These are phyloP conservation scores for Metalampra italica DNA, from an alignment of 2,888 invertebrate genomes.

Conservation along the genomic window DNA sequence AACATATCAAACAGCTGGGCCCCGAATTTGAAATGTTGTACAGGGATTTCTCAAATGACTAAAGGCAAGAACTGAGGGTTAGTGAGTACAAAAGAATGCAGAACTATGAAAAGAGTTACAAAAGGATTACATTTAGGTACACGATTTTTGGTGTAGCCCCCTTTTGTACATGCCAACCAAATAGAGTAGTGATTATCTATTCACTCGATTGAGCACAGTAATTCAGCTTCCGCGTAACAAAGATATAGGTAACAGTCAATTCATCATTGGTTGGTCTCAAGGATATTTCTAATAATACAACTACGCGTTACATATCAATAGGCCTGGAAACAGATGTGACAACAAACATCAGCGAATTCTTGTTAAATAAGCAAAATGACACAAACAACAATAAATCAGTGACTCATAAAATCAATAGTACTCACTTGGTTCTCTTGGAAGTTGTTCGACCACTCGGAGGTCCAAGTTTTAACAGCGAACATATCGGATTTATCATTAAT, in stretches of 20 bases:
- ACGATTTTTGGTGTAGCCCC: too few relatives aligned
- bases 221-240: background rate
- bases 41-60: too few relatives aligned
- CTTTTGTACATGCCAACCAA: too few relatives aligned
- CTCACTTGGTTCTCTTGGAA: conserved; percentile 73
- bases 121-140: too few relatives aligned
- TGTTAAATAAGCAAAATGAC: background rate
- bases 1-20: too few relatives aligned
- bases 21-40: too few relatives aligned
- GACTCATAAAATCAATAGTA: too few relatives aligned
- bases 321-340: background rate
- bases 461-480: conserved; percentile 73
- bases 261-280: conserved; percentile 19
- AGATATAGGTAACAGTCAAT: background rate
- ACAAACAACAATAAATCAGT: conserved; percentile 1
- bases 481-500: conserved; percentile 68
- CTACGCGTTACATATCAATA: conserved; percentile 1
- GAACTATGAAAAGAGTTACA: too few relatives aligned
- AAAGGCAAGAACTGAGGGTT: too few relatives aligned
- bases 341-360: background rate
- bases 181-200: too few relatives aligned
- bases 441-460: conserved; percentile 67
- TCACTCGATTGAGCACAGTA: background rate
- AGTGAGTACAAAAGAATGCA: too few relatives aligned
- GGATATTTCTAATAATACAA: conserved; percentile 16